A percentile compares a stretch with the other conserved stretches of the same genome.
Conservation (phyloP, 2,888 invertebrate species). For the Vandiemenella viatica region DNA sequence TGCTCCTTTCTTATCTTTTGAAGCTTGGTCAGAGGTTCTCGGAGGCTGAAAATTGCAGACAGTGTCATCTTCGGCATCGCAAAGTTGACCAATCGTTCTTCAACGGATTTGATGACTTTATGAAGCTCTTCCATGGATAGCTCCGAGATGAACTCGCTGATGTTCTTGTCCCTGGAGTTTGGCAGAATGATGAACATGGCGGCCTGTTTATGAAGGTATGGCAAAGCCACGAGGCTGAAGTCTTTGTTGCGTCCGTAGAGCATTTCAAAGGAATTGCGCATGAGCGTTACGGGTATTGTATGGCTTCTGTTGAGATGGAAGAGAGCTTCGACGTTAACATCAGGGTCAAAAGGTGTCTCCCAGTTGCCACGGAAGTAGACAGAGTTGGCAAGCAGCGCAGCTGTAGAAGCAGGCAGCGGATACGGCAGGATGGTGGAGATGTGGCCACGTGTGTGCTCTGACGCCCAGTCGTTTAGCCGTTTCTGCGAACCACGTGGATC, state of each 20-base stretch:
- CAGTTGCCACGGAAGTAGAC: slow-evolving; percentile 32
- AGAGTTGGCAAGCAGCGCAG: slow-evolving; percentile 29
- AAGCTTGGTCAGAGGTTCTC: slow-evolving; percentile 19
- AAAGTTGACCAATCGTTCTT: slow-evolving; percentile 12
- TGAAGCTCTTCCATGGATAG: slow-evolving; percentile 21
- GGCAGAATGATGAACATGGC: slow-evolving; percentile 34
- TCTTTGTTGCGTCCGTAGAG: slow-evolving; percentile 24
- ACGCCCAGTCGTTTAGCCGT: slow-evolving; percentile 26
- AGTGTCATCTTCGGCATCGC: slow-evolving; percentile 25
- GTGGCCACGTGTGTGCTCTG: slow-evolving; percentile 25
- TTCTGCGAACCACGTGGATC: slow-evolving; percentile 17
- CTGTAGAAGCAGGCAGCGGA: slow-evolving; percentile 24
- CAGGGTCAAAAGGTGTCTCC: slow-evolving; percentile 29
- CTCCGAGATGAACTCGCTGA: slow-evolving; percentile 21
- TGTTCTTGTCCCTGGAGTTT: slow-evolving; percentile 21
- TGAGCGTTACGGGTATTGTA: slow-evolving; percentile 22
- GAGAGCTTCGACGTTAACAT: slow-evolving; percentile 23
- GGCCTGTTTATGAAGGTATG: slow-evolving; percentile 29
- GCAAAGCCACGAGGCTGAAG: slow-evolving; percentile 28
- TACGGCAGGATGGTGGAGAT: slow-evolving; percentile 25
- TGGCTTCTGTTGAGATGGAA: slow-evolving; percentile 22
- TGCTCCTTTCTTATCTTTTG: slow-evolving; percentile 18
- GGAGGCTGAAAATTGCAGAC: slow-evolving; percentile 22
- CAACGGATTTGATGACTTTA: slow-evolving; percentile 19
- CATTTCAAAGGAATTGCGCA: slow-evolving; percentile 23